Conservation (phyloP, 2,888 invertebrate species). For the Prenolepis imparis region DNA sequence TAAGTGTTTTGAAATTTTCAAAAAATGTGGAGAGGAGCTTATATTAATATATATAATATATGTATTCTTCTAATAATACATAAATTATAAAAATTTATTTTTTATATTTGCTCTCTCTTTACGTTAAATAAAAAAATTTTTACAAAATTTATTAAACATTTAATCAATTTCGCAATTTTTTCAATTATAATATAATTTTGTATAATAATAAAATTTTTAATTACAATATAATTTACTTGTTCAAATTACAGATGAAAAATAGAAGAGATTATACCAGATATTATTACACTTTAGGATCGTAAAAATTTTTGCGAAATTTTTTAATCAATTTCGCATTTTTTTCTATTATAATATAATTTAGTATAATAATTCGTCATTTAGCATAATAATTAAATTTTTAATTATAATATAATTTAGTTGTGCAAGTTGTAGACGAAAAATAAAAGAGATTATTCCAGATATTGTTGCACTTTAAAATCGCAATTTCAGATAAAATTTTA, state of each 20-base stretch:
- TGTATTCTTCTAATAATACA: too few relatives aligned
- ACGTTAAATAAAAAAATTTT: neutral
- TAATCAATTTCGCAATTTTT: neutral
- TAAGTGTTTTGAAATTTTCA: neutral
- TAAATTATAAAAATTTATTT: too few relatives aligned
- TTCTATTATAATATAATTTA: neutral
- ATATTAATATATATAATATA: too few relatives aligned
- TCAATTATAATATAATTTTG: neutral
- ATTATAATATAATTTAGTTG: neutral
- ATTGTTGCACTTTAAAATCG: neutral
- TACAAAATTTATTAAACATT: neutral
- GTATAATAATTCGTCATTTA: neutral
- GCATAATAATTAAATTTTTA: too few relatives aligned
- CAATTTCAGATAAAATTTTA: neutral
- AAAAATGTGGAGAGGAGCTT: too few relatives aligned
- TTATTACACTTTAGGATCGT: neutral
- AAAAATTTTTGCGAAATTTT: too few relatives aligned
- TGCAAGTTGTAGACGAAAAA: neutral
- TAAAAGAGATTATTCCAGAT: neutral
- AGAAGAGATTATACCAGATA: too few relatives aligned
- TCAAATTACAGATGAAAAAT: neutral
- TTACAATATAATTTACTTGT: too few relatives aligned
- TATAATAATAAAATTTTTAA: too few relatives aligned
- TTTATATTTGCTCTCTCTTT: neutral
- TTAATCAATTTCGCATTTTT: too few relatives aligned